Percentiles rank a stretch among this genome's conserved stretches.
Conservation (phyloP, 2,113 vertebrate species). For the Guaruba guarouba region DNA sequence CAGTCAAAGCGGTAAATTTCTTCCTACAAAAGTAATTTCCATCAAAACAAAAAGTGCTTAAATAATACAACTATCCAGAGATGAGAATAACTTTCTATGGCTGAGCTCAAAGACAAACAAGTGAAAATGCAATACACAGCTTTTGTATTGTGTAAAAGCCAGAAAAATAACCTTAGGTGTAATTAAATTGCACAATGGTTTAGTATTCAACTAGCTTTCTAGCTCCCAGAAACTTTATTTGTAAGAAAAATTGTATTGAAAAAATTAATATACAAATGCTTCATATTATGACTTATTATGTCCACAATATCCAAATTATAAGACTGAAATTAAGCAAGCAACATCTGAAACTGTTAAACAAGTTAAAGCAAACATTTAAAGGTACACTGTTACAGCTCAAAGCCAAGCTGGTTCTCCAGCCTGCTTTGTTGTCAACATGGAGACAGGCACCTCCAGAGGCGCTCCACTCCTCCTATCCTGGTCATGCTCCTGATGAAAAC, state of each 20-base stretch:
- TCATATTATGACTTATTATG: not conserved
- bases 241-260: not conserved
- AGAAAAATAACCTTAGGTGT: not conserved
- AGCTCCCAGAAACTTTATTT: not conserved
- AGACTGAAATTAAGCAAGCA: not conserved
- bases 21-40: slow-evolving; percentile 70
- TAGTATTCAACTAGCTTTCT: not conserved
- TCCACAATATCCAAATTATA: not conserved
- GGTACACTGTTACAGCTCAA: not conserved
- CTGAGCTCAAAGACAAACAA: slow-evolving; percentile 45
- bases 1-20: slow-evolving; percentile 65
- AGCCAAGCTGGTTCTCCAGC: not conserved
- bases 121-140: slow-evolving; percentile 17
- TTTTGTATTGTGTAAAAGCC: not conserved
- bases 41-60: slow-evolving; percentile 69
- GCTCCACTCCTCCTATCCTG: not conserved
- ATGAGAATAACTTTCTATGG: slow-evolving; percentile 36
- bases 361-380: not conserved
- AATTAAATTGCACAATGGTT: not conserved
- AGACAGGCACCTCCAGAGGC: not conserved
- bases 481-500: not conserved
- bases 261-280: not conserved
- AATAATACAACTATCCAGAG: slow-evolving; percentile 57
- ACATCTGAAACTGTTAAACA: not conserved
- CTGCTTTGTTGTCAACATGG: not conserved